Evolutionary conservation across 2,888 invertebrate species (phyloP), one percentile per base, ranked within the genome.

Genomic region (Ptychoptera contaminata): DNA sequence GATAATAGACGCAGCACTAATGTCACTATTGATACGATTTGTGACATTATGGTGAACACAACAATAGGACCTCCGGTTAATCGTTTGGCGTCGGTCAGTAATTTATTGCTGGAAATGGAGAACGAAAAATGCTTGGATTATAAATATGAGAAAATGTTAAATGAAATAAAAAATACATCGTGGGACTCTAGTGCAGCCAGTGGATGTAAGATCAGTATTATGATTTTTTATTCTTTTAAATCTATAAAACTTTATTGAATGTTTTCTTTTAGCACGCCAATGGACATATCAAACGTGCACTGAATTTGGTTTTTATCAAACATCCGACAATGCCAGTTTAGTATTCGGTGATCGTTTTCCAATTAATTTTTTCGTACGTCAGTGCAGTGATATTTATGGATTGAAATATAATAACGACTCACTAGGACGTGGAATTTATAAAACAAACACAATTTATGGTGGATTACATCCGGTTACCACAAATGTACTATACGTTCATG

Each of bases 261-360:
- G 48, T 39, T 8, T 10, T 30, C 30, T 16, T 23, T 43, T 55
- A 79, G 81, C 71, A 51, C 80, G 93, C 0, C 86, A 87, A 56
- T 94, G 94, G 94, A 80, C 75, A 47, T 94, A 91, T 61, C 94
- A 94, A 66, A 93, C 93, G 0, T 96, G 94, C 60, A 88, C 85
- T 1, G 96, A 96, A 62, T 96, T 94, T 60, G 94, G 93, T 23
- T 96, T 86, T 64, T 96, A 82, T 64, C 94, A 96, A 68, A 85
- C 90, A 0, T 88, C 92, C 0, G 58, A 58, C 12, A 57, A 61
- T n/a, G 54, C 54, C n/a, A 51, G 50, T 0, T 55, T 54, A 16
- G 61, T 77, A 61, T 93, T 93, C 59, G 85, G 90, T 0, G 69
- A 81, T 55, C 66, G 72, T 30, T 88, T 92, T 52, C 75, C 81